Percentiles rank a stretch among this genome's conserved stretches.
phyloP scores from a whole-genome alignment of 1,140 invertebrate species.

The Calycopis cecrops region DNA sequence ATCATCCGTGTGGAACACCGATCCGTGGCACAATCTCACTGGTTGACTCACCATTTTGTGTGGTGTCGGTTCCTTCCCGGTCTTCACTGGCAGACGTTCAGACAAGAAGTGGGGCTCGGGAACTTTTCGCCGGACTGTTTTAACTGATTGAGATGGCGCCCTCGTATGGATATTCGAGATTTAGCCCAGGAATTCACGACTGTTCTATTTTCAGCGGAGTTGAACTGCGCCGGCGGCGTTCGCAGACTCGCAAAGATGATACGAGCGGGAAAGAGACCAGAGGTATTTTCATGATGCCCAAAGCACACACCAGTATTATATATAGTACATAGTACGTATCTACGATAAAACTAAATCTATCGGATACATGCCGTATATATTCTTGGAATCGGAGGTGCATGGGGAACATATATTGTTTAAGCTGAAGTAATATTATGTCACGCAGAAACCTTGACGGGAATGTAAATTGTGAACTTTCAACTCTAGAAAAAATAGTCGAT shows the following conservation, averaged over 20 bases:
- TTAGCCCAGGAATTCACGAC: slow-evolving; percentile 75
- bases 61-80: slow-evolving; percentile 75
- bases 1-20: slow-evolving; percentile 54
- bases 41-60: slow-evolving; percentile 80
- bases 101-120: slow-evolving; percentile 84
- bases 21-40: slow-evolving; percentile 66
- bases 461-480: no score
- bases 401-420: slow-evolving; percentile 5
- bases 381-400: slow-evolving; percentile 6
- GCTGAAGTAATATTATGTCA: slow-evolving; percentile 4
- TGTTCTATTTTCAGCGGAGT: slow-evolving; percentile 74
- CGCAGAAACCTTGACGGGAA: no score
- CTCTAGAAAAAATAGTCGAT: no score
- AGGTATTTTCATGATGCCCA: slow-evolving; percentile 39
- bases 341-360: slow-evolving; percentile 14
- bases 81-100: slow-evolving; percentile 81
- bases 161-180: slow-evolving; percentile 76
- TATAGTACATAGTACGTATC: slow-evolving; percentile 6
- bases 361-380: slow-evolving; percentile 6
- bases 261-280: slow-evolving; percentile 55
- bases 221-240: slow-evolving; percentile 44
- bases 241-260: slow-evolving; percentile 29
- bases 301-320: slow-evolving; percentile 22
- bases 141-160: slow-evolving; percentile 83
- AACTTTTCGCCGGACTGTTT: slow-evolving; percentile 80